A percentile compares a stretch with the other conserved stretches of the same genome.
Conservation (phyloP, 2,797 vertebrate genomes). For the Argyrosomus regius region DNA sequence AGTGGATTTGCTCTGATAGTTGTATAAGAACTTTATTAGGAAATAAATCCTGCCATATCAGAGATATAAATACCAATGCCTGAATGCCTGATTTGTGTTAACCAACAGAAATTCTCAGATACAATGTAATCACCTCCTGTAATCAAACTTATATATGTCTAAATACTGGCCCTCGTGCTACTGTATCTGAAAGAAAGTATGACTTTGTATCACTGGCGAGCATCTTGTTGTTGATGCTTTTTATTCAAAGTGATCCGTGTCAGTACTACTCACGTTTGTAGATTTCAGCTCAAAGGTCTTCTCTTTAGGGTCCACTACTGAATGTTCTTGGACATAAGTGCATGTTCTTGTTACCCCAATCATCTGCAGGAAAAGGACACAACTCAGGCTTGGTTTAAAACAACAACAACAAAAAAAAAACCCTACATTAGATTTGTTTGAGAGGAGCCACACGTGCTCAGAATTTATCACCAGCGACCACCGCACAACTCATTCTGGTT, state of each 20-base stretch:
- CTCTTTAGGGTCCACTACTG: slow-evolving; percentile 92
- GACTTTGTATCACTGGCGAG: not conserved
- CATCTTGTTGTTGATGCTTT: not conserved
- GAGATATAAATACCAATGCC: not conserved
- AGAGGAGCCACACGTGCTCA: not conserved
- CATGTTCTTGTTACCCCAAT: slow-evolving; percentile 92
- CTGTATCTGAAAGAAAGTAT: not conserved
- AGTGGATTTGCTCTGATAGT: not conserved
- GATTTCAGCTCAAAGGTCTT: slow-evolving; percentile 95
- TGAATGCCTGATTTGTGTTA: not conserved
- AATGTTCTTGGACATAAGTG: slow-evolving; percentile 96
- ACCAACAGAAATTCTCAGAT: not conserved
- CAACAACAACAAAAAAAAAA: not conserved
- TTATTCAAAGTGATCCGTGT: not conserved
- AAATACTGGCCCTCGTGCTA: not conserved
- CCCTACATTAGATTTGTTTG: not conserved
- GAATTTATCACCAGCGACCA: not conserved
- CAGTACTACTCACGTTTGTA: slow-evolving; percentile 89
- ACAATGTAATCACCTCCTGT: not conserved
- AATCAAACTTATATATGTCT: not conserved
- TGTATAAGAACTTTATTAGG: too few relatives aligned
- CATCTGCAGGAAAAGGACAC: slow-evolving; percentile 83
- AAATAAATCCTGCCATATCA: not conserved
- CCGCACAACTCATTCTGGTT: too few relatives aligned
- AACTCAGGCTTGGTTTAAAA: not conserved